Conservation (phyloP, 2,113 vertebrate genomes). For the Tetraodon nigroviridis region DNA sequence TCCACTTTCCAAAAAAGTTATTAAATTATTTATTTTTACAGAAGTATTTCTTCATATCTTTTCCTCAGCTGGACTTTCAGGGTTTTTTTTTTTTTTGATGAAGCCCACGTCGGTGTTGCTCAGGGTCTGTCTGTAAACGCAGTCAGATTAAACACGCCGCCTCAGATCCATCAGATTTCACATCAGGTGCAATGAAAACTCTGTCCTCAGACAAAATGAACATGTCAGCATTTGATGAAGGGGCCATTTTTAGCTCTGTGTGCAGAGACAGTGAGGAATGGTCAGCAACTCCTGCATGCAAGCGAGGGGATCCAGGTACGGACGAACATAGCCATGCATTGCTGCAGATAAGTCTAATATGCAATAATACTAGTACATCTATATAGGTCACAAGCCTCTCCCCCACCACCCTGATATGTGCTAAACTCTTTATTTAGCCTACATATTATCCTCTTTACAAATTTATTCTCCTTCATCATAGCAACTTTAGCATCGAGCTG, state of each 20-base stretch:
- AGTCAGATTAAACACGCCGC: conserved; percentile 28
- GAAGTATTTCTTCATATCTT: neutral
- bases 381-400: no score
- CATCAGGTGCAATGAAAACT: conserved; percentile 44
- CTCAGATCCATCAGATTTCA: conserved; percentile 47
- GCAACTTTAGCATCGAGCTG: no score
- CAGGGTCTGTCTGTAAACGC: conserved; percentile 11
- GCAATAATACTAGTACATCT: no score
- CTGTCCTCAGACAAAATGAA: conserved; percentile 33
- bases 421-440: no score
- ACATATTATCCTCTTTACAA: no score
- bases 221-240: conserved; percentile 36
- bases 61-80: neutral
- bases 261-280: conserved; percentile 7
- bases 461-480: no score
- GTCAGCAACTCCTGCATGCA: neutral
- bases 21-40: no score
- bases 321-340: no score
- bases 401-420: no score
- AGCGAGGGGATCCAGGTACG: no score
- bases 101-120: neutral
- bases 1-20: no score
- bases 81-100: neutral
- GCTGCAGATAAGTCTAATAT: no score
- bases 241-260: conserved; percentile 8